Conservation (phyloP, 1,140 invertebrate species). For the Hyles euphorbiae region DNA sequence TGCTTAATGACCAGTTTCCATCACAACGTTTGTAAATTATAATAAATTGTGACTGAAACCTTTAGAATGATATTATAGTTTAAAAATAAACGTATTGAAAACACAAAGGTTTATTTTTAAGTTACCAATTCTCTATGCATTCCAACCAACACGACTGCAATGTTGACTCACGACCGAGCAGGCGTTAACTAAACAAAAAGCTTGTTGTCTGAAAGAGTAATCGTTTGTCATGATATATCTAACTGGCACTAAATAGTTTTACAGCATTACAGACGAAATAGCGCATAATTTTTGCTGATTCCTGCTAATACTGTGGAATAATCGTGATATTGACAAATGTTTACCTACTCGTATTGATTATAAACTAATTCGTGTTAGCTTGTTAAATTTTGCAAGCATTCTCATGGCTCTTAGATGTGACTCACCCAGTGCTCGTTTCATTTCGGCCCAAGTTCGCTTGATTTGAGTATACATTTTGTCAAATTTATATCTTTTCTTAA, state of each 20-base stretch:
- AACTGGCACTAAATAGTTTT: background rate
- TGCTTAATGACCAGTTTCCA: conserved; percentile 4
- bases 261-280: too few species aligned
- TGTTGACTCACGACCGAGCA: background rate
- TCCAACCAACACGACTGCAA: too few species aligned
- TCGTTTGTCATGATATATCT: background rate
- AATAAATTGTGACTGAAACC: conserved; percentile 20
- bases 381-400: background rate
- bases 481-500: too few species aligned
- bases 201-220: background rate
- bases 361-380: background rate
- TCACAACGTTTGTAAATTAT: conserved; percentile 5
- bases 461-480: too few species aligned
- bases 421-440: too few species aligned
- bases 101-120: background rate
- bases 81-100: conserved; percentile 25
- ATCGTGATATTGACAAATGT: too few species aligned
- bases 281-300: too few species aligned
- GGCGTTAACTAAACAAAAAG: background rate
- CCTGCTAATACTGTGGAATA: too few species aligned
- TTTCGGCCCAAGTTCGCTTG: too few species aligned
- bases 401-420: too few species aligned
- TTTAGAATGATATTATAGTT: conserved; percentile 27
- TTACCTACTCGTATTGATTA: background rate
- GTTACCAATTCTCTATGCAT: too few species aligned